These are phyloP conservation scores for Cyphomyrus discorhynchus DNA, from an alignment of 2,113 vertebrate genomes.

Conservation along the genomic window DNA sequence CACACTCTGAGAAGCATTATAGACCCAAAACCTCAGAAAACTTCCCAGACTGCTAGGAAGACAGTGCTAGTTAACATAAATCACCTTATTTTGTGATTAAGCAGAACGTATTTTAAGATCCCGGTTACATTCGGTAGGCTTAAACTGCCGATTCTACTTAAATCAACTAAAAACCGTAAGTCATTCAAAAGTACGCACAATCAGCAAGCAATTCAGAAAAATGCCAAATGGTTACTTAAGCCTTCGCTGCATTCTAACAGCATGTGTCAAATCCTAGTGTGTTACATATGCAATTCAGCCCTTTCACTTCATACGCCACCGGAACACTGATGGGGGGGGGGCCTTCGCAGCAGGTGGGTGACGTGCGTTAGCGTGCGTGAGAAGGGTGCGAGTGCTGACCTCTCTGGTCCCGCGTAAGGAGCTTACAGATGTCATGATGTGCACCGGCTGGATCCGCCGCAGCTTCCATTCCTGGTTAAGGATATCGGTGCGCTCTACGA, in stretches of 20 bases:
- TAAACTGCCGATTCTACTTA: background rate
- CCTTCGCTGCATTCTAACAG: background rate
- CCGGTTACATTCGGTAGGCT: background rate
- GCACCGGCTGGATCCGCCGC: slow-evolving; percentile 89
- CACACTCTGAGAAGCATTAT: background rate
- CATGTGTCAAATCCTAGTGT: background rate
- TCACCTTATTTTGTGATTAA: background rate
- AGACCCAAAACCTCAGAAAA: background rate
- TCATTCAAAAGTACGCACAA: background rate
- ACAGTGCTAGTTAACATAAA: background rate
- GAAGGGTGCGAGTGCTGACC: slow-evolving; percentile 60
- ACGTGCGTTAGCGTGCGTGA: background rate
- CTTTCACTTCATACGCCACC: background rate
- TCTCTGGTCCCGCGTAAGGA: slow-evolving; percentile 92
- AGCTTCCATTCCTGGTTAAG: slow-evolving; percentile 95
- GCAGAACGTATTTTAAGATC: background rate
- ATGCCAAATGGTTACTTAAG: background rate
- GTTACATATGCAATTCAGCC: background rate
- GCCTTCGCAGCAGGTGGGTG: background rate
- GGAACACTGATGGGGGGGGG: background rate
- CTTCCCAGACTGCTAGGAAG: background rate
- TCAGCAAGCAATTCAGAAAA: background rate
- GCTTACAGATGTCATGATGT: slow-evolving; percentile 97
- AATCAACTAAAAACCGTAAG: background rate
- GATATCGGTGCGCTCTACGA: slow-evolving; percentile 87